These are phyloP conservation scores for Calliphora vicina DNA, from an alignment of 1,140 invertebrate species.

Conservation along the genomic window DNA sequence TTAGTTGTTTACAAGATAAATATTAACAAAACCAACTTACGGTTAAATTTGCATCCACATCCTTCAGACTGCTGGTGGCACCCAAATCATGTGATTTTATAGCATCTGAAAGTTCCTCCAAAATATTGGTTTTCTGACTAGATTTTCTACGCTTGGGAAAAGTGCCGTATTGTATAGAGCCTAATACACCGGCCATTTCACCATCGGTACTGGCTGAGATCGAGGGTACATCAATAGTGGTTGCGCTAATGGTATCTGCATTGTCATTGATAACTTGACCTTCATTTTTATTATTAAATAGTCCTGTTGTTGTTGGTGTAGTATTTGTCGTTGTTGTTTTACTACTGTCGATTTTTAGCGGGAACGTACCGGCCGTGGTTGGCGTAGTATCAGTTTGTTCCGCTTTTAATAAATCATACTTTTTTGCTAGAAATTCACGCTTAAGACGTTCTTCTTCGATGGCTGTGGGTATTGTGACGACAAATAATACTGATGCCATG, in stretches of 20 bases:
- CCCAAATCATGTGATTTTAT: not conserved
- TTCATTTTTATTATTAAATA: not conserved
- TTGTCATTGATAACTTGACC: conserved; percentile 14
- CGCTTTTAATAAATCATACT: conserved; percentile 9
- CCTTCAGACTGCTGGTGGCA: conserved; percentile 26
- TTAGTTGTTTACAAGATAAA: too few relatives aligned
- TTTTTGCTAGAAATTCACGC: conserved; percentile 36
- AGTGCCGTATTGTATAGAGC: conserved; percentile 22
- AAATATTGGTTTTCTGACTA: not conserved
- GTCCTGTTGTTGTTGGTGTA: conserved; percentile 28
- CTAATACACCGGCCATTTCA: not conserved
- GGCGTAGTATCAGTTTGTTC: not conserved
- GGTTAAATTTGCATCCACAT: conserved; percentile 6
- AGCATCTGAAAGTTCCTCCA: not conserved
- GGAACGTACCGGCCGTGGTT: not conserved
- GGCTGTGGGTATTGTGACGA: conserved; percentile 62
- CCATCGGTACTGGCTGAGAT: not conserved
- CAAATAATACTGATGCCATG: conserved; percentile 61
- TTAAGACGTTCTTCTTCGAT: conserved; percentile 52
- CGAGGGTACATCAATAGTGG: conserved; percentile 22
- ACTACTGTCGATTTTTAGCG: conserved; percentile 14
- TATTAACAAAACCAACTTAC: conserved; percentile 19
- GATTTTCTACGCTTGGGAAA: conserved; percentile 37
- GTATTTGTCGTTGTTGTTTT: not conserved
- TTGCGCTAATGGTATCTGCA: not conserved